Evolutionary conservation across 2,797 vertebrate genomes (phyloP).

Genomic region (Podarcis siculus): DNA sequence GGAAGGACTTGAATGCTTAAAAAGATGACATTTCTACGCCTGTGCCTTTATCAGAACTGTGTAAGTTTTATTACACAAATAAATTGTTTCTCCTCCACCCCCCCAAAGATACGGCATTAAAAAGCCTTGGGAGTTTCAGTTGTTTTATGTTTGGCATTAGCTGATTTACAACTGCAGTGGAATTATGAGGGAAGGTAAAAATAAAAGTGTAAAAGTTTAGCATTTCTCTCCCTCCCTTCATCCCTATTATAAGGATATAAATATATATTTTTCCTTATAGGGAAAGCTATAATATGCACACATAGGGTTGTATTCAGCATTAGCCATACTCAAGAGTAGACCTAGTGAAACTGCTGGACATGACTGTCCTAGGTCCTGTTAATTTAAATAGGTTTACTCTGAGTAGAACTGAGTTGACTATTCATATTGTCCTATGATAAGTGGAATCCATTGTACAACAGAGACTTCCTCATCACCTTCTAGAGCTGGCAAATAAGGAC

Average conservation of each 20-base stretch:
- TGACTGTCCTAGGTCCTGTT: too few relatives aligned
- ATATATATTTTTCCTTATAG: not conserved
- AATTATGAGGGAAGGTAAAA: not conserved
- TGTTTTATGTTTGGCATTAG: constrained; percentile 8
- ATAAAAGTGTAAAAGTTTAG: not conserved
- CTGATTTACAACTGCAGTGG: not conserved
- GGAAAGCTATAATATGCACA: not conserved
- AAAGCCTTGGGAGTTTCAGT: constrained; percentile 1
- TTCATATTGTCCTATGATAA: too few relatives aligned
- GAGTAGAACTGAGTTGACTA: too few relatives aligned
- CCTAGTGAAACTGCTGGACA: too few relatives aligned
- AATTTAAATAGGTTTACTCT: too few relatives aligned
- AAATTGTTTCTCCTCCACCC: not conserved
- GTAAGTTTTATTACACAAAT: not conserved
- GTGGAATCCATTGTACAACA: not conserved
- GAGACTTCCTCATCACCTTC: not conserved
- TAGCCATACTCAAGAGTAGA: too few relatives aligned
- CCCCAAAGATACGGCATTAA: not conserved
- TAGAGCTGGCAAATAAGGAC: not conserved
- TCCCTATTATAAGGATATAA: not conserved
- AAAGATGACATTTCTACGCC: constrained; percentile 31
- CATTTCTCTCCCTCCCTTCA: not conserved
- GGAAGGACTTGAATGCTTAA: constrained; percentile 10
- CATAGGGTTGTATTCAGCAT: too few relatives aligned
- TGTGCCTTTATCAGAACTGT: constrained; percentile 33